Conservation (phyloP, 2,888 invertebrate species). For the Tenodera sinensis region DNA sequence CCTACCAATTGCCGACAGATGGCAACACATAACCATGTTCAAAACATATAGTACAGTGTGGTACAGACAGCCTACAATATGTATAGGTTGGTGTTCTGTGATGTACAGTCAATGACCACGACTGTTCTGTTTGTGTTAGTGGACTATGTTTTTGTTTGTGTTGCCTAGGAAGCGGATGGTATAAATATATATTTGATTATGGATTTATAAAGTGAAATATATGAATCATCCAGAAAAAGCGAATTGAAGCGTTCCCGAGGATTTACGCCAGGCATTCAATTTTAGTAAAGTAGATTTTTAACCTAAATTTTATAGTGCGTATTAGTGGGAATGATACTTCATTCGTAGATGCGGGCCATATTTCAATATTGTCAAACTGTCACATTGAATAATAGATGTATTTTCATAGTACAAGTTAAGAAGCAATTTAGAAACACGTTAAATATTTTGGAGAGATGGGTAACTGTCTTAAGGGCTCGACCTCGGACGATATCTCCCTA, state of each 20-base stretch:
- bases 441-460: slow-evolving; percentile 51
- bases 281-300: neutral
- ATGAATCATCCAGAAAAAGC: neutral
- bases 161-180: neutral
- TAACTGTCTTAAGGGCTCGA: slow-evolving; percentile 66
- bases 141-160: neutral
- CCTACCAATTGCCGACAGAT: neutral
- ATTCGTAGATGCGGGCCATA: neutral
- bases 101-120: neutral
- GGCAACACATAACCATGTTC: neutral
- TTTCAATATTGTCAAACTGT: slow-evolving; percentile 2
- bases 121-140: neutral
- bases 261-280: neutral
- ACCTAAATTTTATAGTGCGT: neutral
- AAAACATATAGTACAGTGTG: neutral
- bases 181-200: neutral
- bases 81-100: no score
- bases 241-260: neutral
- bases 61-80: neutral
- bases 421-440: neutral
- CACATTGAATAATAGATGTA: slow-evolving; percentile 1
- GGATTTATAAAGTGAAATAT: neutral
- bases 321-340: neutral
- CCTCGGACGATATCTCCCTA: slow-evolving; percentile 61
- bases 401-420: neutral